Evolutionary conservation across 2,797 vertebrate genomes (phyloP), one percentile per base, ranked within the genome.

Genomic region (Hyperoplus immaculatus): DNA sequence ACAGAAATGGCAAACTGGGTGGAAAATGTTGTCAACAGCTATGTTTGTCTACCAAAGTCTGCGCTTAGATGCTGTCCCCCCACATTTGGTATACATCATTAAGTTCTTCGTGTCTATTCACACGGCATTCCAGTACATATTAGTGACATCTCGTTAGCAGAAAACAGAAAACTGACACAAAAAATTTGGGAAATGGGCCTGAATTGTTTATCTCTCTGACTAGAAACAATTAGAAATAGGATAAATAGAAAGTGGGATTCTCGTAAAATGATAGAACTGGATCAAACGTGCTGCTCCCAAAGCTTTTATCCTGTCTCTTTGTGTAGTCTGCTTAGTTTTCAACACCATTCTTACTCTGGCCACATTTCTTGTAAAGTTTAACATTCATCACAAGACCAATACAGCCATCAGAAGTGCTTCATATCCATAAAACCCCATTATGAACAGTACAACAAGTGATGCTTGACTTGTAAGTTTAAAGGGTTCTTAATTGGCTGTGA

Each of bases 51-150:
- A 77, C 87, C 86, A 92, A 92, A 93, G 87, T 89, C 76, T 84
- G 80, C 43, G 90, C 86, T 91, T 89, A 87, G 91, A 85, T 91
- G 93, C 94, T 94, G 93, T 95, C 94, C 90, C 90, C 89, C 78
- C 90, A 93, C 91, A 95, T 96, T 96, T 95, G 92, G 92, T 87
- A 91, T 95, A 95, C 94, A 95, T 95, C 94, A 95, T 95, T 95
- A 95, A 95, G 89, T 94, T 94, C 89, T 89, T 82, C 88, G 75
- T 92, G 88, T 87, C 90, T 88, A 87, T 93, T 95, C 93, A 94
- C 87, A 91, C 86, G 39, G 88, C 94, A 95, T 96, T 95, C 94
- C 93, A 92, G 94, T 93, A 94, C 95, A 79, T 94, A 94, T 96
- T 96, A 95, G 95, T 95, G 94, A 95, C 94, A 93, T 94, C 92